These are phyloP conservation scores for Isaurus tuberculatus DNA, from an alignment of 92 coral and sea anemone species.

Conservation along the genomic window DNA sequence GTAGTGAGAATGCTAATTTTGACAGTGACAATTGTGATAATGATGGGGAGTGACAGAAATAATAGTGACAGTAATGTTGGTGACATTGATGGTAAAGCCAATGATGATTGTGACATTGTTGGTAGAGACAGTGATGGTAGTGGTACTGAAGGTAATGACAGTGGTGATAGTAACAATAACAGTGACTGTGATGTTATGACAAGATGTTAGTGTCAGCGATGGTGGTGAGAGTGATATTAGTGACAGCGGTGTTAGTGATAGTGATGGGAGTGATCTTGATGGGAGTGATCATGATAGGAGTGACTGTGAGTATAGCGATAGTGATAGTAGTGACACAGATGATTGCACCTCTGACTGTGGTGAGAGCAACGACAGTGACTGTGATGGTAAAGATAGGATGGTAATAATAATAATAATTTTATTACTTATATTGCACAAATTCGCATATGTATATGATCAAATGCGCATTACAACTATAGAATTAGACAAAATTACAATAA, in stretches of 20 bases:
- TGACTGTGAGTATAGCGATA: background rate
- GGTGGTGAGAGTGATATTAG: constrained; percentile 18
- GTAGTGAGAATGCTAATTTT: background rate
- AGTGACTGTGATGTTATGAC: background rate
- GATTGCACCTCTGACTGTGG: background rate
- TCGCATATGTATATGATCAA: too few relatives aligned
- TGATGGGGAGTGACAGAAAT: background rate
- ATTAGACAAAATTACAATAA: too few relatives aligned
- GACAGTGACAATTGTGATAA: background rate
- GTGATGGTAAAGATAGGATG: background rate
- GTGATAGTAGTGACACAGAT: constrained; percentile 4
- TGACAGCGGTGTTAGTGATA: background rate
- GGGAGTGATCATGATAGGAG: background rate
- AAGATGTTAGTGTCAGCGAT: constrained; percentile 4
- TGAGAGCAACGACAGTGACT: background rate
- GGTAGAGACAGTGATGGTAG: background rate
- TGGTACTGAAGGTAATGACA: background rate
- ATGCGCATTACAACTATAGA: too few relatives aligned
- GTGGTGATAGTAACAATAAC: background rate
- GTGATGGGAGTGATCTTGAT: constrained; percentile 12
- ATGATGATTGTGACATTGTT: background rate
- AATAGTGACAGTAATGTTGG: background rate
- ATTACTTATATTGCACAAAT: too few relatives aligned
- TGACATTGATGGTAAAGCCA: background rate
- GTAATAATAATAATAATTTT: background rate